Conservation (phyloP, 2,113 vertebrate species). For the Rhea americana region DNA sequence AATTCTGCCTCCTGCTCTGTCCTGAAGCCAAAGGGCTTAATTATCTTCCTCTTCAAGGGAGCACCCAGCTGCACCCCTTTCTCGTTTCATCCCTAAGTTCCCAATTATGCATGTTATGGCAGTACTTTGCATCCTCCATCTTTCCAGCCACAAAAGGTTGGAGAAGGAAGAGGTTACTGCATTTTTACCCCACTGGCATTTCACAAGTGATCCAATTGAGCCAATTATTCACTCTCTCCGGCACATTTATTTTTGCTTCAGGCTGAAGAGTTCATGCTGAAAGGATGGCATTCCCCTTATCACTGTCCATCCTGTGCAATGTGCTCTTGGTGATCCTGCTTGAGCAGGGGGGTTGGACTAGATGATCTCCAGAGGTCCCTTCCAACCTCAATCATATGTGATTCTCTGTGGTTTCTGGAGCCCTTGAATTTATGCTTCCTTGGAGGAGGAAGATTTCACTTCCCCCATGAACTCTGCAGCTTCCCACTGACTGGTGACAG, state of each 20-base stretch:
- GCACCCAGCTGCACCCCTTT: background rate
- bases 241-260: background rate
- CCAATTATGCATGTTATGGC: background rate
- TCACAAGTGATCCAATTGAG: background rate
- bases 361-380: too few relatives aligned
- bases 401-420: background rate
- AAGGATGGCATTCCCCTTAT: fast-evolving
- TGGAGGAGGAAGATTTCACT: background rate
- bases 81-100: background rate
- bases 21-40: background rate
- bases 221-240: background rate
- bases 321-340: too few relatives aligned
- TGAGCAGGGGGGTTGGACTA: too few relatives aligned
- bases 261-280: background rate
- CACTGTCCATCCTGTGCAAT: fast-evolving
- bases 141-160: background rate
- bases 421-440: fast-evolving
- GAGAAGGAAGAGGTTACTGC: fast-evolving
- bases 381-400: too few relatives aligned
- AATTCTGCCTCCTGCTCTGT: background rate
- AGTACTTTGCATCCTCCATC: background rate
- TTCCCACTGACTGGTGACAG: background rate
- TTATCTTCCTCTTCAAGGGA: background rate
- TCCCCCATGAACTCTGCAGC: background rate
- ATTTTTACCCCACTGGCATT: background rate